phyloP scores from a whole-genome alignment of 2,113 vertebrate genomes.

The Halcyon senegalensis region DNA sequence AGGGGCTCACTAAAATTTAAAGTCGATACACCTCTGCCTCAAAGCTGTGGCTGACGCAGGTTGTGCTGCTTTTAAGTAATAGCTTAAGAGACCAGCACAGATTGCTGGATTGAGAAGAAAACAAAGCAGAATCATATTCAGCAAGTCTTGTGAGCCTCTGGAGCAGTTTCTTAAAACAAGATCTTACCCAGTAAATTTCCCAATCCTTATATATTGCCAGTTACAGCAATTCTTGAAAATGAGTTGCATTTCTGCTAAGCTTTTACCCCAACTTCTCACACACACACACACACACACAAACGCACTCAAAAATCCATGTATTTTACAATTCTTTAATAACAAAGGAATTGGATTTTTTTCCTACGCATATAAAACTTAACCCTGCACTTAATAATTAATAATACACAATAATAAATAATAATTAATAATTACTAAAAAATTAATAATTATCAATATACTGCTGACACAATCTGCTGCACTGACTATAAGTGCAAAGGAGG shows the following conservation, averaged over 20 bases:
- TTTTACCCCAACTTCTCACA: not conserved
- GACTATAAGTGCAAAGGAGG: not conserved
- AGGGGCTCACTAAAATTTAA: not conserved
- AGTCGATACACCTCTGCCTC: not conserved
- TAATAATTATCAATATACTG: not conserved
- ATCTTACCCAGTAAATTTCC: not conserved
- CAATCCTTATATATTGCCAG: not conserved
- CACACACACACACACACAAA: accelerated
- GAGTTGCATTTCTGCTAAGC: not conserved
- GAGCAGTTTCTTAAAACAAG: not conserved
- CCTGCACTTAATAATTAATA: not conserved
- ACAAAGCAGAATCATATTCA: not conserved
- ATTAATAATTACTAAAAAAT: not conserved
- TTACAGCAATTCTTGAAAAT: not conserved
- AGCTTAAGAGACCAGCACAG: not conserved
- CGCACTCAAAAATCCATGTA: accelerated
- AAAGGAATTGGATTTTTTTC: not conserved
- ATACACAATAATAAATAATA: too few species aligned
- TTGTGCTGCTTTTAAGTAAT: not conserved
- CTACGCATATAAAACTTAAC: not conserved
- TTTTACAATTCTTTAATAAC: not conserved
- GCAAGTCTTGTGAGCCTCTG: not conserved
- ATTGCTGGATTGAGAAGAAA: not conserved
- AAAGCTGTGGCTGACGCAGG: not conserved
- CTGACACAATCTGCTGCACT: not conserved